A percentile compares a stretch with the other conserved stretches of the same genome.
These are phyloP conservation scores for Aurelia aurita DNA, from an alignment of 30 jellyfish, hydroid and myxozoan genomes.

Conservation along the genomic window DNA sequence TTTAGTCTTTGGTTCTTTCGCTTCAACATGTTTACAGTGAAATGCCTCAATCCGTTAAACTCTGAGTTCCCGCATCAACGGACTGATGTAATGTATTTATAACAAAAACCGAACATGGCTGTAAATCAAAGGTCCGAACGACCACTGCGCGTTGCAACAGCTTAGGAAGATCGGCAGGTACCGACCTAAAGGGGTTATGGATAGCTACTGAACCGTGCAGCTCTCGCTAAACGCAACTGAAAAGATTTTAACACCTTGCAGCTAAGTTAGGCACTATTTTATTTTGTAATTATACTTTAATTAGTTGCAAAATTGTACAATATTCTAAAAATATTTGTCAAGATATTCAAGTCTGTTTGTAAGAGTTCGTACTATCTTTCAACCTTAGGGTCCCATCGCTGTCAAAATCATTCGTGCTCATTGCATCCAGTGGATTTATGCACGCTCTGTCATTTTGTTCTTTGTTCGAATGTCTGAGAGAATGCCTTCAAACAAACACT, in stretches of 20 bases:
- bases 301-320: too few relatives aligned
- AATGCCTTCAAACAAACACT: constrained; percentile 16
- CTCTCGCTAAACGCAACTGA: background rate
- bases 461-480: constrained; percentile 1
- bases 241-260: too few relatives aligned
- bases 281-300: too few relatives aligned
- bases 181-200: constrained; percentile 62
- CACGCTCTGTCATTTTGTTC: background rate
- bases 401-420: constrained; percentile 11
- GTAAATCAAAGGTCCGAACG: constrained; percentile 45
- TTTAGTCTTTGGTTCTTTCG: constrained; percentile 16
- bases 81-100: constrained; percentile 62
- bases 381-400: background rate
- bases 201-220: constrained; percentile 47
- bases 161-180: constrained; percentile 39
- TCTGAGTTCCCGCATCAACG: background rate
- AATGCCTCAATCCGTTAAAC: too few relatives aligned
- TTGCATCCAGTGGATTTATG: background rate
- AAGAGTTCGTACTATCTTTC: too few relatives aligned
- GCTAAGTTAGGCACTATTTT: too few relatives aligned
- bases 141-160: constrained; percentile 28
- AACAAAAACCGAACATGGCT: constrained; percentile 6
- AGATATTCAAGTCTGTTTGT: too few relatives aligned
- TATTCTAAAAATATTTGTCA: too few relatives aligned
- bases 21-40: background rate